These are phyloP conservation scores for Drosophila malerkotliana DNA, from an alignment of 1,140 invertebrate genomes.

Conservation along the genomic window DNA sequence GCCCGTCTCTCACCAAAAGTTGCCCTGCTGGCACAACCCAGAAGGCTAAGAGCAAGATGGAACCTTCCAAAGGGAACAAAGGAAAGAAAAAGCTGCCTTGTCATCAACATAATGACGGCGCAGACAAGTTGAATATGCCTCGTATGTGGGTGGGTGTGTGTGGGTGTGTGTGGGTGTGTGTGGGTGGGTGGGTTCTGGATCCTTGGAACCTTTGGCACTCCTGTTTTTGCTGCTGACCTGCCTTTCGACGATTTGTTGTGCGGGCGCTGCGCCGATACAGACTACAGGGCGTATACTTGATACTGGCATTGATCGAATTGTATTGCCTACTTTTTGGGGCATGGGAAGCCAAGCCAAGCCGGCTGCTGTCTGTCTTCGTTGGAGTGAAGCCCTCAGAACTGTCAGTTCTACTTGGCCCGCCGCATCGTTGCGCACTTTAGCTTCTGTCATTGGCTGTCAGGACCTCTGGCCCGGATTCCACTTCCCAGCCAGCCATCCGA, in stretches of 20 bases:
- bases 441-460: conserved; percentile 46
- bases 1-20: background rate
- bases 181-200: background rate
- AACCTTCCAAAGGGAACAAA: conserved; percentile 7
- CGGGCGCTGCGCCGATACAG: background rate
- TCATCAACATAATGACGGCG: conserved; percentile 53
- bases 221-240: conserved; percentile 40
- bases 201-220: background rate
- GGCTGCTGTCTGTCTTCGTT: background rate
- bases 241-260: conserved; percentile 35
- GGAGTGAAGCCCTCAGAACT: conserved; percentile 8
- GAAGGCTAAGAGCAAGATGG: conserved; percentile 8
- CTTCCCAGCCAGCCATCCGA: conserved; percentile 1
- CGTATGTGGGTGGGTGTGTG: background rate
- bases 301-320: conserved; percentile 47
- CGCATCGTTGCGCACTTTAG: conserved; percentile 39
- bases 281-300: conserved; percentile 47
- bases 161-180: background rate
- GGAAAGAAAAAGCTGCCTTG: conserved; percentile 32
- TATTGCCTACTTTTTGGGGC: conserved; percentile 68
- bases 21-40: conserved; percentile 13
- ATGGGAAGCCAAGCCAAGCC: background rate
- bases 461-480: conserved; percentile 30
- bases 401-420: conserved; percentile 9
- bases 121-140: conserved; percentile 49